These are phyloP conservation scores for Panagrolaimus sp. DNA, from an alignment of 1,140 invertebrate species.

Conservation along the genomic window DNA sequence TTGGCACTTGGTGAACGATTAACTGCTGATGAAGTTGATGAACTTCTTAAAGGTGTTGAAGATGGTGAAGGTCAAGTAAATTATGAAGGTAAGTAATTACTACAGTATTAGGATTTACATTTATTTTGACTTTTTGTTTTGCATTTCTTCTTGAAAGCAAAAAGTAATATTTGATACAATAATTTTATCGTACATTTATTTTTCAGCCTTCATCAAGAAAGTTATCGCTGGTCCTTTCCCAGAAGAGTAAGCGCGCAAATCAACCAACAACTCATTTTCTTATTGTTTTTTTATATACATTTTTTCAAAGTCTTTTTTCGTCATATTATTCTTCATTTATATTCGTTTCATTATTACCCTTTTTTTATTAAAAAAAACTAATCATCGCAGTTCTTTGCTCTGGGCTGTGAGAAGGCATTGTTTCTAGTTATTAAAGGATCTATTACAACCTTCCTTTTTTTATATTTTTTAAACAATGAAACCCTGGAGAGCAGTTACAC, in stretches of 20 bases:
- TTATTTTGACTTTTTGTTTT: slow-evolving; percentile 19
- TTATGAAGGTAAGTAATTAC: slow-evolving; percentile 53
- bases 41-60: slow-evolving; percentile 57
- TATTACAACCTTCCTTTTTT: too few relatives aligned
- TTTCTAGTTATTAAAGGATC: slow-evolving; percentile 11
- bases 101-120: too few relatives aligned
- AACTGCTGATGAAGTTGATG: slow-evolving; percentile 53
- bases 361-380: background rate
- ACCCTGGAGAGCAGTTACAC: background rate
- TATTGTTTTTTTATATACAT: background rate
- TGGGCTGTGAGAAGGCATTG: slow-evolving; percentile 12
- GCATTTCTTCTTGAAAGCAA: too few relatives aligned
- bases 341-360: background rate
- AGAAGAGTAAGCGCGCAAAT: slow-evolving; percentile 38
- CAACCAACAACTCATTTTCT: background rate
- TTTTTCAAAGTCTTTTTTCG: slow-evolving; percentile 8
- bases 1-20: slow-evolving; percentile 69
- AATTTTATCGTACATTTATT: background rate
- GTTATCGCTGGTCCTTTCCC: slow-evolving; percentile 58
- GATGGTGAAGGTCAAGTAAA: slow-evolving; percentile 55
- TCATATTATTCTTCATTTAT: background rate
- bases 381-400: too few relatives aligned
- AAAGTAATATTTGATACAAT: background rate
- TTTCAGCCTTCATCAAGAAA: slow-evolving; percentile 59
- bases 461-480: background rate